These are phyloP conservation scores for Poecilus cupreus DNA, from an alignment of 2,888 invertebrate species.

Conservation along the genomic window DNA sequence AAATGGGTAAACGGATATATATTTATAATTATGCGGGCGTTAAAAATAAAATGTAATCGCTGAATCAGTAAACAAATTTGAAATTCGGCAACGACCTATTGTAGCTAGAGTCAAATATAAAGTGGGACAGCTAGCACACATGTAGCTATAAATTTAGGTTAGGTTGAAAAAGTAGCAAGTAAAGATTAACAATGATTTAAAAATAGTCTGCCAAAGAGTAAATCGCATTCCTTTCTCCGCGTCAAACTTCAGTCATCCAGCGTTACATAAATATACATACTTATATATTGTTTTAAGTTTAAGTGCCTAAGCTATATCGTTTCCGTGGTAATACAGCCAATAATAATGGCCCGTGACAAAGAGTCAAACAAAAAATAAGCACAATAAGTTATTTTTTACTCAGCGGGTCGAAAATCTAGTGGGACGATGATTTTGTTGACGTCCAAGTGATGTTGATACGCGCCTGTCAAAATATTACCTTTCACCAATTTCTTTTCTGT, in stretches of 20 bases:
- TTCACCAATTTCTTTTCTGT: not conserved
- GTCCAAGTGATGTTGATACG: not conserved
- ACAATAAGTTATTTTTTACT: too few species aligned
- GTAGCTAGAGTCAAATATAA: slow-evolving; percentile 34
- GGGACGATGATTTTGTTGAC: not conserved
- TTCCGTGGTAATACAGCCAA: not conserved
- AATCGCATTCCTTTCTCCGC: slow-evolving; percentile 39
- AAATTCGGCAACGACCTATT: slow-evolving; percentile 16
- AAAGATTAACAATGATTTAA: slow-evolving; percentile 58
- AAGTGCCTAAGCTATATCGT: not conserved
- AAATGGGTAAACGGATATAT: too few species aligned
- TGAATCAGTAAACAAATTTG: not conserved
- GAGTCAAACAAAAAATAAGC: not conserved
- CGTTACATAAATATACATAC: slow-evolving; percentile 15
- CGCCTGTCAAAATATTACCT: not conserved
- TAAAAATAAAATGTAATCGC: not conserved
- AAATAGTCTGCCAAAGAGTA: slow-evolving; percentile 44
- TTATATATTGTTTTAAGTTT: not conserved
- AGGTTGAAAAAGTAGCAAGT: slow-evolving; percentile 48
- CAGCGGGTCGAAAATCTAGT: too few species aligned
- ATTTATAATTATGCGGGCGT: not conserved
- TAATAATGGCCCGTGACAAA: not conserved
- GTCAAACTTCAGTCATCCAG: slow-evolving; percentile 40
- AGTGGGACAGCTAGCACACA: slow-evolving; percentile 43
- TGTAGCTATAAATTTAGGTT: slow-evolving; percentile 54